phyloP scores from a whole-genome alignment of 2,113 vertebrate species.

The Sclerurus mexicanus region DNA sequence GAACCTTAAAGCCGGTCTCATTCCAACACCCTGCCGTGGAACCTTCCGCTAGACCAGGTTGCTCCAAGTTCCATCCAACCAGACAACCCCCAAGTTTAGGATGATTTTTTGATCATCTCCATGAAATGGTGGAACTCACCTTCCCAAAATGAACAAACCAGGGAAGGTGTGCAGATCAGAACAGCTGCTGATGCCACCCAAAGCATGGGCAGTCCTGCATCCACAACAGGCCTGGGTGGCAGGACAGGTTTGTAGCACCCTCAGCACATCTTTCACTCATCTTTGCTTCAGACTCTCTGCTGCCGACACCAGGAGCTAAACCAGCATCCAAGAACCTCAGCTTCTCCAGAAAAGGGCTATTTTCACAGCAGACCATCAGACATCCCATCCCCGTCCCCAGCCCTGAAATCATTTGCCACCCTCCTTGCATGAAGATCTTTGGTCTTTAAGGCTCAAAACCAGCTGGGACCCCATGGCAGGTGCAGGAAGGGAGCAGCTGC shows the following conservation, averaged over 20 bases:
- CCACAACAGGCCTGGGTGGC: accelerated
- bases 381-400: not conserved
- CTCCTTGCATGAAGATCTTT: not conserved
- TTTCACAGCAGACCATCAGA: not conserved
- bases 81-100: no score
- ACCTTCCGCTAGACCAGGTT: not conserved
- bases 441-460: not conserved
- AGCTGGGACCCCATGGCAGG: accelerated
- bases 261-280: not conserved
- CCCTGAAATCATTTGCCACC: not conserved
- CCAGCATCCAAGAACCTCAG: accelerated
- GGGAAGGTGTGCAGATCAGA: accelerated
- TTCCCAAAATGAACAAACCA: not conserved
- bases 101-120: not conserved
- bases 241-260: not conserved
- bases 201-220: not conserved
- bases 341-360: not conserved
- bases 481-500: not conserved
- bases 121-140: accelerated
- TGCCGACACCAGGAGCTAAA: not conserved
- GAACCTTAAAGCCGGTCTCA: not conserved
- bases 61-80: not conserved
- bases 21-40: not conserved
- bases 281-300: not conserved
- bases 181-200: not conserved